Conservation (phyloP, 2,888 invertebrate genomes). For the Lapara coniferarum region DNA sequence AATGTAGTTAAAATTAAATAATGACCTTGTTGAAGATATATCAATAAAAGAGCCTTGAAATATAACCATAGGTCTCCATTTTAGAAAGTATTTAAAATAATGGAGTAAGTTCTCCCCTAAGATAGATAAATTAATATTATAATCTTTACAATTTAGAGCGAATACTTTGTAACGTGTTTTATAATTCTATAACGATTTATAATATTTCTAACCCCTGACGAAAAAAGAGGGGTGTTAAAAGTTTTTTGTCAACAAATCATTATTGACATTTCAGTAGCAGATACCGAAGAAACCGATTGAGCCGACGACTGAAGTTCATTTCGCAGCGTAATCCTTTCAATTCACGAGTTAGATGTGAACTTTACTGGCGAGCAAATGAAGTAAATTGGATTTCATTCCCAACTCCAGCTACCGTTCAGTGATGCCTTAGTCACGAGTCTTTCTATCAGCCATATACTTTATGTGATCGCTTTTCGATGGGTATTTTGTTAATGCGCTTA, state of each 20-base stretch:
- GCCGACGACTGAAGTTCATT: slow-evolving; percentile 53
- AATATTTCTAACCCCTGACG: too few species aligned
- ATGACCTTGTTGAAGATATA: background rate
- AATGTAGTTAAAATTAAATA: background rate
- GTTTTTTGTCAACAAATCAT: background rate
- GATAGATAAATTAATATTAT: too few species aligned
- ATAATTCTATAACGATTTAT: too few species aligned
- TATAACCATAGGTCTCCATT: too few species aligned
- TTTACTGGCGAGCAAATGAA: slow-evolving; percentile 78
- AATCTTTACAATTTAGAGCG: too few species aligned
- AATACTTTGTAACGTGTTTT: too few species aligned
- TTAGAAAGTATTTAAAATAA: too few species aligned
- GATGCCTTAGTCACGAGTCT: slow-evolving; percentile 70
- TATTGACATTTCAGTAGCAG: background rate
- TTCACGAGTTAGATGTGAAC: slow-evolving; percentile 74
- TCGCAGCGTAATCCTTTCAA: slow-evolving; percentile 71
- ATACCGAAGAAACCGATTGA: slow-evolving; percentile 3
- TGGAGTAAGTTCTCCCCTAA: too few species aligned
- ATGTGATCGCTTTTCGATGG: slow-evolving; percentile 32
- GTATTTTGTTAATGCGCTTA: slow-evolving; percentile 28
- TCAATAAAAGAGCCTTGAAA: background rate
- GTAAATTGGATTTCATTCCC: slow-evolving; percentile 80
- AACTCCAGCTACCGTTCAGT: slow-evolving; percentile 68
- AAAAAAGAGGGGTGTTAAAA: background rate
- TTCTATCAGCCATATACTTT: slow-evolving; percentile 56